These are phyloP conservation scores for Eospalax fontanierii DNA, from an alignment of 2,797 vertebrate species.

Conservation along the genomic window DNA sequence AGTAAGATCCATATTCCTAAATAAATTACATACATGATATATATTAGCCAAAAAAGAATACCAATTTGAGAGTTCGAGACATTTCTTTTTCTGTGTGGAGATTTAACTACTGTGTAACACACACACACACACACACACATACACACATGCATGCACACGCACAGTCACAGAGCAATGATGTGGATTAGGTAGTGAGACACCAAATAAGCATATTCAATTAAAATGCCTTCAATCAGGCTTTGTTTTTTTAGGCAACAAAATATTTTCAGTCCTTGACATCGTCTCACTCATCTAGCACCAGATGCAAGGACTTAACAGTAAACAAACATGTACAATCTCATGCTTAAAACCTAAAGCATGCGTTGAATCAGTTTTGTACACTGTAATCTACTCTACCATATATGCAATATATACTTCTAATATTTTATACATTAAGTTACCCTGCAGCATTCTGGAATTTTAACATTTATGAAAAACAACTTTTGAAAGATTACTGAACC, in stretches of 20 bases:
- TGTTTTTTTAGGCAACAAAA: conserved; percentile 86
- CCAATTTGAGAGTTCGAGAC: conserved; percentile 80
- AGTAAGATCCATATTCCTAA: conserved; percentile 77
- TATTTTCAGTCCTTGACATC: conserved; percentile 86
- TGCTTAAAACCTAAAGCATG: conserved; percentile 89
- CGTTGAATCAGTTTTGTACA: conserved; percentile 83
- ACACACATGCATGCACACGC: too few species aligned
- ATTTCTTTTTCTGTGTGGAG: conserved; percentile 81
- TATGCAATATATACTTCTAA: conserved; percentile 80
- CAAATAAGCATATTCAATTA: conserved; percentile 78
- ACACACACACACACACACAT: conserved; percentile 42
- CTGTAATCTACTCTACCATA: conserved; percentile 79
- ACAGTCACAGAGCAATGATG: conserved; percentile 76
- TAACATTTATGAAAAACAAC: conserved; percentile 77
- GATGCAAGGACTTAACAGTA: conserved; percentile 88
- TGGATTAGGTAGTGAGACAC: conserved; percentile 78
- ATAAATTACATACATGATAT: conserved; percentile 85
- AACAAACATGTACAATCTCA: conserved; percentile 87
- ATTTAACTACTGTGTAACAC: conserved; percentile 72
- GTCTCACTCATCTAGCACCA: conserved; percentile 90
- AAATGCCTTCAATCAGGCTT: conserved; percentile 66
- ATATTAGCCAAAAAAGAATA: conserved; percentile 82
- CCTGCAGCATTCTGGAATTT: conserved; percentile 79
- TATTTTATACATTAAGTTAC: conserved; percentile 77
- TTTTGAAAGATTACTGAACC: conserved; percentile 55